Base-by-base conservation (phyloP, 2,797 vertebrate genomes). In the Helicolenus hilgendorfi region DNA sequence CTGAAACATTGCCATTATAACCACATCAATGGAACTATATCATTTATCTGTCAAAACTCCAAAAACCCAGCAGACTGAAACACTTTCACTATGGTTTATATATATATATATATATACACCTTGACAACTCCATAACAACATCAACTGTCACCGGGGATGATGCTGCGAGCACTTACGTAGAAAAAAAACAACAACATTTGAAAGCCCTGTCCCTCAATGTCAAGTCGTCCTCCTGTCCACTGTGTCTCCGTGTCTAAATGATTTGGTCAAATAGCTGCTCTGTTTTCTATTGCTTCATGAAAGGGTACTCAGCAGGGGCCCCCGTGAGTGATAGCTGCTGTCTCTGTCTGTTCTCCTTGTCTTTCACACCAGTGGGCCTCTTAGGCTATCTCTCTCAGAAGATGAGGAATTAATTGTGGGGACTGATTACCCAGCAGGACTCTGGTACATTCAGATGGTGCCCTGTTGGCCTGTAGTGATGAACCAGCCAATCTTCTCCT, bases 11-110 rank as follows among this genome's bases (percentile, higher is more conserved):
- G 82, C 77, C 71, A 78, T 88, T 88, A 90, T 80, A 72, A 78
- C 62, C 77, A 90, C 87, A 81, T 89, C 85, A 78, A 41, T 58
- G 77, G 67, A 87, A 85, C 81, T 79, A 65, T 90, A 85, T 93
- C 33, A 94, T 95, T 92, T 92, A 95, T 89, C 86, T 92, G 90
- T 94, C 93, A 94, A 65, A 64, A 62, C 5, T 49, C 35, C 24
- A 59, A 70, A 85, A 80, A 26, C 68, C 31, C 69, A 78, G 49
- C 1, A 2, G 77, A 92, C 60, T 78, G 79, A 81, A 63, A 85
- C 71, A 33, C 58, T 58, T 45, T 45, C 41, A 18, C 41, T 45
- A 45, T 45, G 41, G 31, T 64, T 82, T 72, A 59, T 49, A 5
- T 15, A 38, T 41, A 68, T 71, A 87, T 45, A 70, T 71, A 88